Evolutionary conservation across 2,888 invertebrate genomes (phyloP).

Genomic region (Andrena trimmerana): DNA sequence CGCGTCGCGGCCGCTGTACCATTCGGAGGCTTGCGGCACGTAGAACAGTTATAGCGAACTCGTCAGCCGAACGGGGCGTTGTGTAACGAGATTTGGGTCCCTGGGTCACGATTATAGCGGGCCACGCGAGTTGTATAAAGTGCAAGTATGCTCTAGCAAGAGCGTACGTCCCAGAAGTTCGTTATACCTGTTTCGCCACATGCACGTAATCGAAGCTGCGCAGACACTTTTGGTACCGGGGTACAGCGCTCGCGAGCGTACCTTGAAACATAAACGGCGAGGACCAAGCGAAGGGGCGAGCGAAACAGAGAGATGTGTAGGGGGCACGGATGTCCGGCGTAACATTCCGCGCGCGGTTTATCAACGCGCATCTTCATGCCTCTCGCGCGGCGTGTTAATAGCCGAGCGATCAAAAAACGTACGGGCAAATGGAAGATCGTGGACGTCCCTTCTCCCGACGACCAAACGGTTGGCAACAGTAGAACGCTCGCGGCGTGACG

Average conservation of each 20-base stretch:
- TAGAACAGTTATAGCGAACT: not conserved
- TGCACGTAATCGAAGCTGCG: not conserved
- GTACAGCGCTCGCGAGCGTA: not conserved
- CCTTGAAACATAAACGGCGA: constrained; percentile 16
- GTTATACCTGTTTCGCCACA: not conserved
- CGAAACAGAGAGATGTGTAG: not conserved
- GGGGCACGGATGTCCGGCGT: not conserved
- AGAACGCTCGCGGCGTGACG: constrained; percentile 51
- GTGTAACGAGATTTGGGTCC: not conserved
- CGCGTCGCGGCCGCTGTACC: not conserved
- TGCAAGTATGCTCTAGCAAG: not conserved
- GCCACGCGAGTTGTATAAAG: too few relatives aligned
- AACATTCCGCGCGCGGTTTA: not conserved
- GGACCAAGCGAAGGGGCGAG: constrained; percentile 59
- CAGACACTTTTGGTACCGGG: constrained; percentile 7
- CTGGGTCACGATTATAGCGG: too few relatives aligned
- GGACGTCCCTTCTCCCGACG: constrained; percentile 47
- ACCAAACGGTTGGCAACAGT: constrained; percentile 53
- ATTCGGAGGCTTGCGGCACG: too few relatives aligned
- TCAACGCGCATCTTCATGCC: not conserved
- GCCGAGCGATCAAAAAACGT: not conserved
- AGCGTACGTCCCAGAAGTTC: not conserved
- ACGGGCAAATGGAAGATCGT: not conserved
- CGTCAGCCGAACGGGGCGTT: not conserved
- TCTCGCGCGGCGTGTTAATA: constrained; percentile 15